Evolutionary conservation across 2,888 invertebrate genomes (phyloP), one percentile per base, ranked within the genome.

Genomic region (Tillus elongatus): DNA sequence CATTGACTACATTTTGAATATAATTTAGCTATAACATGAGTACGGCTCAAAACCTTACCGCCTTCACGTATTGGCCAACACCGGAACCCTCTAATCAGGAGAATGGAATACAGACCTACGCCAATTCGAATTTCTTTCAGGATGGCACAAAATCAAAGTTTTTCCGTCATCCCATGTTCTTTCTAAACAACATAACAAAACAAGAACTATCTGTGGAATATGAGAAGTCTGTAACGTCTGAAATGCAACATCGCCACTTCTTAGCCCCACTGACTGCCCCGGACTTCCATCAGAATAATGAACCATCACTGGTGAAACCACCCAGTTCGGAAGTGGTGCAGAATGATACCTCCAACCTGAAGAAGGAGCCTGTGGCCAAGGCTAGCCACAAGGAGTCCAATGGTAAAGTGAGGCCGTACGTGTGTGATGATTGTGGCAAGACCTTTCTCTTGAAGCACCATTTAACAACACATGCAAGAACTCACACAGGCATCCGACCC

Each of bases 381-480:
- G 47, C 37, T 6, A n/a, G n/a, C n/a, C n/a, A n/a, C n/a, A 11
- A 10, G n/a, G 11, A 29, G 12, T 4, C 8, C 30, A n/a, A 11
- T 10, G 53, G 66, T 2, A 82, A 82, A 59, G 83, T 84, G 61
- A 69, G 87, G 13, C 87, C 87, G 2, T 86, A 84, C 58, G 80
- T 83, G 10, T 87, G 87, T 59, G 75, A 80, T 14, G 84, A 85
- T 65, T 87, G 87, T 57, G 85, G 84, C 36, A 87, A 87, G 63
- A 82, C 84, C 9, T 87, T 87, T 65, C 73, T 86, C 30, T 66
- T 86, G 37, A 87, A 87, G 61, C 87, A 87, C 60, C 87, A 87
- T 64, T 72, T 87, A 41, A 86, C 86, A 2, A 86, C 86, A 16
- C 86, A 87, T 55, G 82, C 82, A 39, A 73, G 85, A 54, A 84